These are phyloP conservation scores for Halocynthia aurantium DNA, from an alignment of 23 tunicate species.

Conservation along the genomic window DNA sequence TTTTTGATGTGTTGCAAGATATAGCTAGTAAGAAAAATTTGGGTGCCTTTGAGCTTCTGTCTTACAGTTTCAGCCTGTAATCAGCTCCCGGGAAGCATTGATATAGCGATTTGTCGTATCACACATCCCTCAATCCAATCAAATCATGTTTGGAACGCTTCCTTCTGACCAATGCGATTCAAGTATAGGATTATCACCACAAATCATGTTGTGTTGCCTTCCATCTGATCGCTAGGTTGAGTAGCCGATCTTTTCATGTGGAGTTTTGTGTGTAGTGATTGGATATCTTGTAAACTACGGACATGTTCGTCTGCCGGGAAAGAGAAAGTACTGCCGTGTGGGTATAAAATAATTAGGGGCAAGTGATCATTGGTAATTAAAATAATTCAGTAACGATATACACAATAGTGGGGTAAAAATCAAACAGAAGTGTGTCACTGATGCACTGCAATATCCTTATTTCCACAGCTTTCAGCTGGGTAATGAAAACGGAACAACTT, in stretches of 20 bases:
- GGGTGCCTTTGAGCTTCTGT: too few relatives aligned
- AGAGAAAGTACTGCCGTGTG: conserved; percentile 29
- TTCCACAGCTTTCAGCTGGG: conserved; percentile 16
- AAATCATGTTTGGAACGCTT: too few relatives aligned
- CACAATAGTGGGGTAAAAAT: background rate
- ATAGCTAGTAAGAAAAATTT: too few relatives aligned
- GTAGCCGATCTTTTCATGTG: conserved; percentile 11
- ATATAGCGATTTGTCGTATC: too few relatives aligned
- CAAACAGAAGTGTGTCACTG: background rate
- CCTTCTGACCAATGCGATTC: too few relatives aligned
- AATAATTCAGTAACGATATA: background rate
- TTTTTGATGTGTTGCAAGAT: too few relatives aligned
- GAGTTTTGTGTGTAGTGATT: conserved; percentile 3
- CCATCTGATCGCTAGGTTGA: conserved; percentile 24
- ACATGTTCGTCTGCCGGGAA: conserved; percentile 26
- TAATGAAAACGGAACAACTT: background rate
- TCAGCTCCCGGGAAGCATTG: too few relatives aligned
- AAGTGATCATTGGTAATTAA: background rate
- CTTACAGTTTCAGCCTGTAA: too few relatives aligned
- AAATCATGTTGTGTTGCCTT: background rate
- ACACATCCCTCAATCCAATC: too few relatives aligned
- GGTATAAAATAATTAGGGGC: conserved; percentile 2
- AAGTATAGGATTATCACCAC: too few relatives aligned
- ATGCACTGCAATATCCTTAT: conserved; percentile 17
- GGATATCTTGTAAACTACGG: conserved; percentile 3